A percentile compares a stretch with the other conserved stretches of the same genome.
These are phyloP conservation scores for Limnephilus marmoratus DNA, from an alignment of 2,888 invertebrate species.

Conservation along the genomic window DNA sequence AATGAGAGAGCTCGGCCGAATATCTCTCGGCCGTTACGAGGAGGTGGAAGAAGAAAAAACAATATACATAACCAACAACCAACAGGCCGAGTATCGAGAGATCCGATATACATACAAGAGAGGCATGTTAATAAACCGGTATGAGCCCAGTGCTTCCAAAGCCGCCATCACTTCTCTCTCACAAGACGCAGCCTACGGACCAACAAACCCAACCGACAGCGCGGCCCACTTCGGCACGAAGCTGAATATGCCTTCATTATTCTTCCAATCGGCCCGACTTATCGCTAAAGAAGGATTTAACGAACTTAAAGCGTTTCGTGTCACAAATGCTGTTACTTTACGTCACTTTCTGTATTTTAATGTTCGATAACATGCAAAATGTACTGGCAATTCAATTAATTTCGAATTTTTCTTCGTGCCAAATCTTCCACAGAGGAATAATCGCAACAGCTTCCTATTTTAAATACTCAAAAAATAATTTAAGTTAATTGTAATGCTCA, in stretches of 20 bases:
- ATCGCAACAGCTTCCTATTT: too few species aligned
- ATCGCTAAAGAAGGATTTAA: neutral
- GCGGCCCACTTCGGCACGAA: neutral
- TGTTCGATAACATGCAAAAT: neutral
- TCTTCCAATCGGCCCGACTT: neutral
- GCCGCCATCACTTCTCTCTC: neutral
- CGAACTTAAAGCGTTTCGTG: neutral
- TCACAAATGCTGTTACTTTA: neutral
- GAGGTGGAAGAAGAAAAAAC: constrained; percentile 51
- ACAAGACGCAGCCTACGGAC: neutral
- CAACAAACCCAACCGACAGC: neutral
- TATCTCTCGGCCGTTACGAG: constrained; percentile 46
- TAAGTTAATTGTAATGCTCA: too few species aligned
- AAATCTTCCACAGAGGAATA: too few species aligned
- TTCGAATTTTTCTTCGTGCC: neutral
- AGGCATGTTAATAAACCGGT: constrained; percentile 56
- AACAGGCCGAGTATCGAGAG: constrained; percentile 48
- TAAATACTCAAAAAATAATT: too few species aligned
- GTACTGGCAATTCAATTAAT: neutral
- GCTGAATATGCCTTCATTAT: neutral
- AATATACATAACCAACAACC: constrained; percentile 40
- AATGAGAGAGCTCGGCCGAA: constrained; percentile 58
- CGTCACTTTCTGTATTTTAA: neutral
- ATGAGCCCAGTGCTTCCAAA: constrained; percentile 19
- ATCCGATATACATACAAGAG: constrained; percentile 54